Conservation (phyloP, 2,888 invertebrate genomes). For the Chaetoderma sp. region DNA sequence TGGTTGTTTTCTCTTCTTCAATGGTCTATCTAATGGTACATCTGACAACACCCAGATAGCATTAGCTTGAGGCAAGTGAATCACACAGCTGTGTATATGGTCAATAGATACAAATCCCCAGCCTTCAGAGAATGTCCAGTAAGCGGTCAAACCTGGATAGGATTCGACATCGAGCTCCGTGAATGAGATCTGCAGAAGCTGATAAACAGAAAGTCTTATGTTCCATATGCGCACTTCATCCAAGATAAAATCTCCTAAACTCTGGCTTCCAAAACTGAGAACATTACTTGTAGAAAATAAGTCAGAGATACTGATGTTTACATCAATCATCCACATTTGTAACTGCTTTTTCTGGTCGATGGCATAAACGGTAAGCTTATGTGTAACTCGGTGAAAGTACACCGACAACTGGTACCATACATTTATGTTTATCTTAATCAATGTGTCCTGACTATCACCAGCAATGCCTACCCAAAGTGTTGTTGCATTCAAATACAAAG, state of each 20-base stretch:
- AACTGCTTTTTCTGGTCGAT: not conserved
- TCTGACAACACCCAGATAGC: not conserved
- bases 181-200: not conserved
- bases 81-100: not conserved
- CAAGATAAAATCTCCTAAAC: not conserved
- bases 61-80: not conserved
- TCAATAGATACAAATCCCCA: not conserved
- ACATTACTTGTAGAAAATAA: not conserved
- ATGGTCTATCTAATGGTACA: not conserved
- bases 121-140: not conserved
- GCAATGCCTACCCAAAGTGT: not conserved
- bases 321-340: not conserved
- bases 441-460: not conserved
- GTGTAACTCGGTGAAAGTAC: constrained; percentile 18
- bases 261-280: not conserved
- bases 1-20: not conserved
- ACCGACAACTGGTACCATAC: constrained; percentile 40
- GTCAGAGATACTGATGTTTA: no score
- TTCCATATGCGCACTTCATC: not conserved
- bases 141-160: not conserved
- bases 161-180: not conserved
- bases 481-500: not conserved
- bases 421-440: constrained; percentile 2
- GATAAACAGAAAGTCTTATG: not conserved
- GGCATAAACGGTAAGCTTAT: not conserved